Base-by-base conservation (phyloP, 1,140 invertebrate genomes). In the Leptestheria dahalacensis region DNA sequence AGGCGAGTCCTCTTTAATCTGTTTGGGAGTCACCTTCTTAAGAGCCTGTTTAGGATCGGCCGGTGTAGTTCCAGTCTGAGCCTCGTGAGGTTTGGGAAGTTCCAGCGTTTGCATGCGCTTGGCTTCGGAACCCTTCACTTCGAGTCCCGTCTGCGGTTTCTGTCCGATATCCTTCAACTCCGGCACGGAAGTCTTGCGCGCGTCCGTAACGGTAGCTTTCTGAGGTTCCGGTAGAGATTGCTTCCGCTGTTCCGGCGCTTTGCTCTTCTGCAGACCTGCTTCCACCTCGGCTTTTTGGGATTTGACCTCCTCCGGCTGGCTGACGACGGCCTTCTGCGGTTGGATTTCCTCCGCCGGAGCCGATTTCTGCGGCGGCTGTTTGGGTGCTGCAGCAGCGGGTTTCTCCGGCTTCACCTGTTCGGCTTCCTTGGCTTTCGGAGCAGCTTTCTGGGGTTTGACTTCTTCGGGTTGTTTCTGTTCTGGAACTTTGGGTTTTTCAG, bases 351-450 rank as follows among this genome's bases (percentile, higher is more conserved):
- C n/a, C n/a, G n/a, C n/a, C n/a, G n/a, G n/a, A n/a, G n/a, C n/a
- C n/a, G n/a, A n/a, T n/a, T n/a, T n/a, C n/a, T n/a, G n/a, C n/a
- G n/a, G n/a, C n/a, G n/a, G n/a, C n/a, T n/a, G n/a, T n/a, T n/a
- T n/a, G n/a, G n/a, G 41, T 12, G 53, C 28, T 55, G 61, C 62
- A 11, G 47, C 47, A 28, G 4, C 50, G 23, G 29, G 26, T 23
- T 18, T 62, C 62, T 62, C 56, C 10, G 48, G 18, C 56, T 53
- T 25, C 15, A 51, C 41, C 48, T 33, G 33, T 28, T 62, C 64
- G 9, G 71, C 67, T 3, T 57, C 21, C n/a, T 63, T 55, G 57
- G 33, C 6, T 15, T 41, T 6, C 6, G 15, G 6, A 6, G 6
- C 33, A 41, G 33, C 33, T 15, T 41, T 41, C 33, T 41, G 33